phyloP scores from a whole-genome alignment of 2,888 invertebrate genomes.

The Xylota segnis region DNA sequence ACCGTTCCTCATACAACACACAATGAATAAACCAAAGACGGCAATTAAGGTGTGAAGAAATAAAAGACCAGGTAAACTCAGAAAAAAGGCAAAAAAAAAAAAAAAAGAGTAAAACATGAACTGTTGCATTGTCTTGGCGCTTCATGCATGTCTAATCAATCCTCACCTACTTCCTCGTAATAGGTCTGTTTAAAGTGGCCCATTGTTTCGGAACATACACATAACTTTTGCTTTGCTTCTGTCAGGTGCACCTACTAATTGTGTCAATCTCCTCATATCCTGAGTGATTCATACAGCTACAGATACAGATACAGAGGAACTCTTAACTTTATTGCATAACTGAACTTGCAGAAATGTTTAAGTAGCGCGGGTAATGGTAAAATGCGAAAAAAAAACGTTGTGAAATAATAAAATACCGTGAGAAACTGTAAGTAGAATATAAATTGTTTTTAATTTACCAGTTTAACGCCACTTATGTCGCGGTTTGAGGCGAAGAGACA shows the following conservation, averaged over 20 bases:
- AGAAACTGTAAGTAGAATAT: slow-evolving; percentile 9
- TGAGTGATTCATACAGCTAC: neutral
- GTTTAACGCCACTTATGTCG: neutral
- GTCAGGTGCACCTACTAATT: slow-evolving; percentile 12
- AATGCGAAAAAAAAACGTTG: slow-evolving; percentile 21
- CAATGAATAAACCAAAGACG: slow-evolving; percentile 26
- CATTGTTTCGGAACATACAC: slow-evolving; percentile 52
- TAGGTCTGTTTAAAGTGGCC: slow-evolving; percentile 46
- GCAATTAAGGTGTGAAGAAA: slow-evolving; percentile 65
- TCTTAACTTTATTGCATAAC: slow-evolving; percentile 52
- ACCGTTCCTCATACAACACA: slow-evolving; percentile 21
- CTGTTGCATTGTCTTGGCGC: slow-evolving; percentile 65
- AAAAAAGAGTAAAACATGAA: slow-evolving; percentile 62
- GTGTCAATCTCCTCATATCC: slow-evolving; percentile 13
- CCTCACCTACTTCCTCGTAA: slow-evolving; percentile 73
- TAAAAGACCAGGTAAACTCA: slow-evolving; percentile 1
- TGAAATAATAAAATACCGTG: slow-evolving; percentile 17
- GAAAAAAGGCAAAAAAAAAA: slow-evolving; percentile 27
- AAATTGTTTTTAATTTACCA: neutral
- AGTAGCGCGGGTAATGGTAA: slow-evolving; percentile 48
- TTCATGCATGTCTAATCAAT: slow-evolving; percentile 75
- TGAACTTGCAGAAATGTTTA: slow-evolving; percentile 55
- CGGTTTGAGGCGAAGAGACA: no score
- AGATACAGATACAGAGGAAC: neutral
- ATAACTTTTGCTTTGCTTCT: neutral